Percentiles rank a stretch among this genome's conserved stretches.
Evolutionary conservation across 1,140 invertebrate genomes (phyloP).

Genomic region (Drosophila hydei): DNA sequence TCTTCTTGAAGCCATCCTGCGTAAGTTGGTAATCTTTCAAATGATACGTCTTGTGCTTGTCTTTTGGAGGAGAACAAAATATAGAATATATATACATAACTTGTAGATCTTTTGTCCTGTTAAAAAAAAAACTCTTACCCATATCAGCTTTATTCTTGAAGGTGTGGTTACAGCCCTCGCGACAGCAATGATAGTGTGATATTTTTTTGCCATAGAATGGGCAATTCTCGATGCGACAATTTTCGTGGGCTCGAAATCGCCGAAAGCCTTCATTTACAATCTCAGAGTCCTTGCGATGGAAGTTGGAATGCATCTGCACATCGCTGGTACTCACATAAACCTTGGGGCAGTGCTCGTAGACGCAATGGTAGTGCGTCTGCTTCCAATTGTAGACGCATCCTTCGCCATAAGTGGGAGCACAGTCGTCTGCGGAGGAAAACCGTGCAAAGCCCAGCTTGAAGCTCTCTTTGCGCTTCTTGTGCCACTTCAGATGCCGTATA

Average conservation of each 20-base stretch:
- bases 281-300: conserved; percentile 98
- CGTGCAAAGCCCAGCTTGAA: conserved; percentile 98
- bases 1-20: conserved; percentile 99
- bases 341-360: conserved; percentile 98
- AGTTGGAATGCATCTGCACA: conserved; percentile 99
- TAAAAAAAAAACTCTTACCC: no score
- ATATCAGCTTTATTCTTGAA: conserved; percentile 99
- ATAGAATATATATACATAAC: no score
- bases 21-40: conserved; percentile 98
- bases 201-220: conserved; percentile 97
- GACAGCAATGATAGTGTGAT: conserved; percentile 98
- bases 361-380: conserved; percentile 99
- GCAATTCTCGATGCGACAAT: conserved; percentile 87
- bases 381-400: conserved; percentile 97
- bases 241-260: conserved; percentile 79
- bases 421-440: conserved; percentile 95
- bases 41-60: conserved; percentile 99
- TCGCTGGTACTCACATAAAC: conserved; percentile 99
- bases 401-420: conserved; percentile 87
- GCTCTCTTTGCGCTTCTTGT: conserved; percentile 98
- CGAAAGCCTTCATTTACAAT: conserved; percentile 96
- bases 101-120: no score
- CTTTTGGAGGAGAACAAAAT: conserved; percentile 85
- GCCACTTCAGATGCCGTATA: conserved; percentile 98
- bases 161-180: conserved; percentile 95